phyloP scores from a whole-genome alignment of 2,113 vertebrate species.

The Symphodus melops region DNA sequence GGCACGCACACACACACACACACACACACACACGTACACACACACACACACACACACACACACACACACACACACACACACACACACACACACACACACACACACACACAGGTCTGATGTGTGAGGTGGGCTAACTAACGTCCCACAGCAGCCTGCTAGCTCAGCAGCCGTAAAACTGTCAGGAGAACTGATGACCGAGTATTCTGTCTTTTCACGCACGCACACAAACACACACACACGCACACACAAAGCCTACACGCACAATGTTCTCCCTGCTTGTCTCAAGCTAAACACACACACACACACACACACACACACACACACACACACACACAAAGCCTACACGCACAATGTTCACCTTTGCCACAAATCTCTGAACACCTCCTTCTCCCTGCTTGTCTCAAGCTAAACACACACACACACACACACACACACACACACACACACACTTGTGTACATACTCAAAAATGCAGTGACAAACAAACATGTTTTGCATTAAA shows the following conservation, averaged over 20 bases:
- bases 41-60: conserved; percentile 24
- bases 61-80: conserved; percentile 14
- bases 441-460: background rate
- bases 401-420: conserved; percentile 23
- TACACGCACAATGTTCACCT: conserved; percentile 48
- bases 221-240: conserved; percentile 21
- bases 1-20: conserved; percentile 10
- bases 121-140: conserved; percentile 56
- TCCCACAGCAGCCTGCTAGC: conserved; percentile 60
- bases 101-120: conserved; percentile 43
- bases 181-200: conserved; percentile 59
- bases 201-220: conserved; percentile 38
- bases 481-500: background rate
- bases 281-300: too few relatives aligned
- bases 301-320: conserved; percentile 23
- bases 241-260: too few relatives aligned
- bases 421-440: conserved; percentile 18
- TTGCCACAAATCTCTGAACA: conserved; percentile 59
- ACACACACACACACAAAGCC: too few relatives aligned
- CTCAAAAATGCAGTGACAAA: conserved; percentile 13
- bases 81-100: background rate
- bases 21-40: background rate
- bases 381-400: conserved; percentile 28
- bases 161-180: conserved; percentile 76
- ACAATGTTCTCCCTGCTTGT: too few relatives aligned